Evolutionary conservation across 2,113 vertebrate species (phyloP).

Genomic region (Drymodes brunneopygia): DNA sequence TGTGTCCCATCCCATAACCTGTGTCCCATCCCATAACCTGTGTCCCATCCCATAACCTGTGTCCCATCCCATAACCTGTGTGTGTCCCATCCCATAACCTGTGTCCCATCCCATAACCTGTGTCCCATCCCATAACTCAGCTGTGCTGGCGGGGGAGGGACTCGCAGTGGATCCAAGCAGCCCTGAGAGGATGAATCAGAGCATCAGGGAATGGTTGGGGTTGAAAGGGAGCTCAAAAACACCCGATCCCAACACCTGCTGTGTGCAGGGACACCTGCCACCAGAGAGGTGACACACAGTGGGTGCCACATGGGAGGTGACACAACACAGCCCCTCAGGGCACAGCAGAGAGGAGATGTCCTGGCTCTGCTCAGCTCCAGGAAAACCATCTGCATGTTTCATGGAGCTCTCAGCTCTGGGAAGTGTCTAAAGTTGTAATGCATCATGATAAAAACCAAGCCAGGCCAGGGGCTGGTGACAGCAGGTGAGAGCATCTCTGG

Average conservation of each 20-base stretch:
- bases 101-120: neutral
- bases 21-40: no score
- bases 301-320: neutral
- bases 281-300: rapidly evolving
- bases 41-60: no score
- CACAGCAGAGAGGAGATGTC: neutral
- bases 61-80: neutral
- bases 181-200: neutral
- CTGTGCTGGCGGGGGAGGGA: neutral
- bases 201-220: neutral
- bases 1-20: neutral
- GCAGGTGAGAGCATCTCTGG: rapidly evolving
- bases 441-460: neutral
- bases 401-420: neutral
- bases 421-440: neutral
- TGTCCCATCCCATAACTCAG: no score
- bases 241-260: neutral
- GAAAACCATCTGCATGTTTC: neutral
- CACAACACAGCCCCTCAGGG: no score
- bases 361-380: neutral
- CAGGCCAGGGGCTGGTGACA: neutral
- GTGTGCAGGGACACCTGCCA: neutral
- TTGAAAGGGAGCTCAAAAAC: neutral
- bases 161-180: rapidly evolving
- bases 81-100: neutral